Base-by-base conservation (phyloP, 2,113 vertebrate species). In the Rhipidura dahli region DNA sequence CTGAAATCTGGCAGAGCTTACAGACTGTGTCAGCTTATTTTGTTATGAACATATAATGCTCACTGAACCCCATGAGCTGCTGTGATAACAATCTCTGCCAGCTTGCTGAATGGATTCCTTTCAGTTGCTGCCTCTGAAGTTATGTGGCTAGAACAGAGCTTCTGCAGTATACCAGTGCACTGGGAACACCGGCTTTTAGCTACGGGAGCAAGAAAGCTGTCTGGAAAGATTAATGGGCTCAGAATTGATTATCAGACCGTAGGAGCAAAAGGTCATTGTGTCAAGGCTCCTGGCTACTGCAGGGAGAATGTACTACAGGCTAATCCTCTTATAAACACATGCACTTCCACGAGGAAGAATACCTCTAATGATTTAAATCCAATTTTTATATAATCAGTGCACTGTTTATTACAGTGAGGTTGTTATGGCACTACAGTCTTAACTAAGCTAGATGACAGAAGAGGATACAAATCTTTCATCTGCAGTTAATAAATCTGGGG, bases 31-130 rank as follows among this genome's bases (percentile, higher is more conserved):
- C 94, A 94, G 93, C 96, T 92, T 86, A 83, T 96, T 96, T 81
- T 90, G 87, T 92, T 90, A 83, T 60, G 88, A 88, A 81, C 88
- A 73, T 44, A 75, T 42, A 93, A 90, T 92, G 93, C 90, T 90
- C 88, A 49, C 80, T 94, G 95, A 90, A 91, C 90, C 90, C 79
- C 79, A 31, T 28, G 90, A 96, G 90, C 85, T 87, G 78, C 91
- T 81, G 82, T 31, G 95, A 96, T 93, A 88, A 91, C 78, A 50
- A 95, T 93, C 94, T 93, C 93, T 94, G 94, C 92, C 89, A 95
- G 87, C 84, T 94, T 72, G 87, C 92, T 96, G 93, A 97, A 95
- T 88, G 68, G 90, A 80, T 92, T 93, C 92, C 86, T 96, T 96
- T 97, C 93, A 95, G 93, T 57, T 70, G 66, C 87, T 95, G 87